phyloP scores from a whole-genome alignment of 2,888 invertebrate genomes.

The Pollenia angustigena region DNA sequence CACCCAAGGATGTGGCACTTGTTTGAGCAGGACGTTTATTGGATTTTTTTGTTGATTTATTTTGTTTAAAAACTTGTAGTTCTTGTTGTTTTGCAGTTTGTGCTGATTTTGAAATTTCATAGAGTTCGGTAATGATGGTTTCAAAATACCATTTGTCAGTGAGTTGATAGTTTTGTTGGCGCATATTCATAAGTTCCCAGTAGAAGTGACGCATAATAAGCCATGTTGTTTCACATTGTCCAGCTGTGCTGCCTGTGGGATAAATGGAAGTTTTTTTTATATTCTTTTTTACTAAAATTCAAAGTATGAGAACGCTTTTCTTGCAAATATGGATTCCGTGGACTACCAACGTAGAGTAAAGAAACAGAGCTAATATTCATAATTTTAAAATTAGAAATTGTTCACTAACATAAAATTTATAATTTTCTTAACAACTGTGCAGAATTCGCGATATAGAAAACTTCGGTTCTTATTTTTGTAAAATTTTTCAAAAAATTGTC shows the following conservation, averaged over 20 bases:
- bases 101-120: constrained; percentile 58
- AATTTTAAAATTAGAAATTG: too few species aligned
- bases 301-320: too few species aligned
- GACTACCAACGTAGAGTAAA: too few species aligned
- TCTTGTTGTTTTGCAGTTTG: constrained; percentile 46
- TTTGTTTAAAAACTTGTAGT: constrained; percentile 24
- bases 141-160: constrained; percentile 82
- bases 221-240: constrained; percentile 81
- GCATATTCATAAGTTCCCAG: constrained; percentile 78
- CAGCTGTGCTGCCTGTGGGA: constrained; percentile 65
- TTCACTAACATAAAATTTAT: too few species aligned
- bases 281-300: too few species aligned
- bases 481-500: neutral
- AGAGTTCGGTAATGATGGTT: constrained; percentile 76
- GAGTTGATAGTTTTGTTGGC: constrained; percentile 78
- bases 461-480: too few species aligned
- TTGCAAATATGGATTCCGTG: too few species aligned
- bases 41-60: constrained; percentile 6
- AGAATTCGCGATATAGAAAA: too few species aligned
- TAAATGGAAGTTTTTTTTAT: neutral
- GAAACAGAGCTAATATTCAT: too few species aligned
- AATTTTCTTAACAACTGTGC: too few species aligned
- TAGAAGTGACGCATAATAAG: constrained; percentile 79
- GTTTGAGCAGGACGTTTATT: constrained; percentile 2
- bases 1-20: neutral